These are phyloP conservation scores for Microcebus lehilahytsara DNA, from an alignment of 2,113 vertebrate genomes.

Conservation along the genomic window DNA sequence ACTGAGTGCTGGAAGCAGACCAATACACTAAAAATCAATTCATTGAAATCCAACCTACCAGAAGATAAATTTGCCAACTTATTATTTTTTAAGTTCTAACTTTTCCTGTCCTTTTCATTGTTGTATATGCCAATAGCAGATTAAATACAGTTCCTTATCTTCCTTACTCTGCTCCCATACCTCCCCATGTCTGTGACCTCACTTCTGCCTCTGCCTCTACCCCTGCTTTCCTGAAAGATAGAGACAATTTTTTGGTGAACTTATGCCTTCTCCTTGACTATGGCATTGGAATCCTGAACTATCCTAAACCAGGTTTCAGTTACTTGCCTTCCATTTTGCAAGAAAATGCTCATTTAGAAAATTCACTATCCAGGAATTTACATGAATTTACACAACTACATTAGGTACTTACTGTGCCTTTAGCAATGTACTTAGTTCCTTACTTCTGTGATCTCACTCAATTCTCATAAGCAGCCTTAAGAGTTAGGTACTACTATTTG, in stretches of 20 bases:
- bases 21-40: neutral
- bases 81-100: neutral
- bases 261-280: neutral
- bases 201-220: neutral
- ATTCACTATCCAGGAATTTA: neutral
- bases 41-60: neutral
- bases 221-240: neutral
- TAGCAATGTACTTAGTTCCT: neutral
- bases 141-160: neutral
- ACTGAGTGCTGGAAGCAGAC: neutral
- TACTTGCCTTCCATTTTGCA: neutral
- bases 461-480: neutral
- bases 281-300: neutral
- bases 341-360: neutral
- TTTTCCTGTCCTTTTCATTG: neutral
- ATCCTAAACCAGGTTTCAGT: neutral
- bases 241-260: neutral
- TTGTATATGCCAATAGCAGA: neutral
- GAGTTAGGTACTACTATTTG: neutral
- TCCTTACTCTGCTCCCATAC: neutral
- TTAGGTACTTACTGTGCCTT: neutral
- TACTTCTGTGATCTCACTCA: neutral
- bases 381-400: neutral
- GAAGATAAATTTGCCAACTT: neutral
- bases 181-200: neutral